Percentiles rank a stretch among this genome's conserved stretches.
Conservation (phyloP, 1,140 invertebrate species). For the Atta cephalotes region DNA sequence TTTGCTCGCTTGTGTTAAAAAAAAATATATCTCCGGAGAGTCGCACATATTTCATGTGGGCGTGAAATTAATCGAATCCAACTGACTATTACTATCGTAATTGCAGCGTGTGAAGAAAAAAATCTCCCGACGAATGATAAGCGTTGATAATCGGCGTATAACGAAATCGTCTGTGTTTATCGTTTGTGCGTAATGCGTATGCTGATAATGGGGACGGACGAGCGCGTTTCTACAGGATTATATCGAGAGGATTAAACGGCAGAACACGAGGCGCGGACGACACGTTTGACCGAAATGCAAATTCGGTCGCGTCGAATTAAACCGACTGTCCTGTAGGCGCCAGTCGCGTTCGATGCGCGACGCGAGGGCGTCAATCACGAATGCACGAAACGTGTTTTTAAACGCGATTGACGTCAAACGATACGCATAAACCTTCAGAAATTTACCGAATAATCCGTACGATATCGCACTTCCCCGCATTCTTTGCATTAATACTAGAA, state of each 20-base stretch:
- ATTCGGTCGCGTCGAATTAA: slow-evolving; percentile 70
- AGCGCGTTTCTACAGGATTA: slow-evolving; percentile 46
- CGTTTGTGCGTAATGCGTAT: not conserved
- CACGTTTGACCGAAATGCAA: slow-evolving; percentile 67
- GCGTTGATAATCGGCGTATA: slow-evolving; percentile 30
- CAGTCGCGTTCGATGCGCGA: slow-evolving; percentile 55
- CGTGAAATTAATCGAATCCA: not conserved
- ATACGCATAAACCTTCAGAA: slow-evolving; percentile 11
- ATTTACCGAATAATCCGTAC: slow-evolving; percentile 19
- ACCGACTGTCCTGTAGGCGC: slow-evolving; percentile 60
- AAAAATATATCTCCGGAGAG: not conserved
- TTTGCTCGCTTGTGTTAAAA: not conserved
- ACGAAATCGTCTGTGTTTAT: slow-evolving; percentile 54
- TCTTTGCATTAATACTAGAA: not conserved
- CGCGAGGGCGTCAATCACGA: slow-evolving; percentile 55
- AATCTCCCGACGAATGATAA: not conserved
- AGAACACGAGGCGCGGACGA: slow-evolving; percentile 25
- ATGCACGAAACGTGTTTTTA: slow-evolving; percentile 50
- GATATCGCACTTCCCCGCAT: not conserved
- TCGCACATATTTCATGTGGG: not conserved
- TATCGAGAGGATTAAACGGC: slow-evolving; percentile 52
- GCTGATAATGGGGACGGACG: slow-evolving; percentile 25
- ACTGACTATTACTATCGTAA: not conserved
- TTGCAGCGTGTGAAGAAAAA: slow-evolving; percentile 6
- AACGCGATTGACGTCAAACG: slow-evolving; percentile 44